Conservation (phyloP, 1,140 invertebrate genomes). For the Diploscapter pachys region DNA sequence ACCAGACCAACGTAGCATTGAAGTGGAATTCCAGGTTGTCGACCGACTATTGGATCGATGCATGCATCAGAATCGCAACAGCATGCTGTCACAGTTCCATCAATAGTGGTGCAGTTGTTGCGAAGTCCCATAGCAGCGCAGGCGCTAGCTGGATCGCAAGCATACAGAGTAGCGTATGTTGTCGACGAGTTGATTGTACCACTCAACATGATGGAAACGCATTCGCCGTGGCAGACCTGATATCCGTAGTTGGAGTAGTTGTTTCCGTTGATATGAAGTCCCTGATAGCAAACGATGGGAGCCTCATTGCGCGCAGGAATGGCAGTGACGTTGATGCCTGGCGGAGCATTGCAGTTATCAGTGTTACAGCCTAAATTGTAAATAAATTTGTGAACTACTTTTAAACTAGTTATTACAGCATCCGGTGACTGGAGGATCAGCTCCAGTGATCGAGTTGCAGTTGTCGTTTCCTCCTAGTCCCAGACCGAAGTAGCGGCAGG, state of each 20-base stretch:
- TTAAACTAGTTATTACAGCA: conserved; percentile 2
- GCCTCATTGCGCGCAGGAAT: conserved; percentile 19
- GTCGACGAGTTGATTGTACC: conserved; percentile 19
- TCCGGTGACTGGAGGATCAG: conserved; percentile 20
- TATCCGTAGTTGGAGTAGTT: conserved; percentile 15
- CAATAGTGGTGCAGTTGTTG: conserved; percentile 29
- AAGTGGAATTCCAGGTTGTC: conserved; percentile 23
- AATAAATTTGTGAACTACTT: too few species aligned
- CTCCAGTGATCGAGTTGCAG: conserved; percentile 19
- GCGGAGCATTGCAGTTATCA: conserved; percentile 22
- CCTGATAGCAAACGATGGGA: conserved; percentile 33
- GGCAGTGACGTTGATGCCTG: conserved; percentile 16
- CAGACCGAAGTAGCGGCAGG: conserved; percentile 25
- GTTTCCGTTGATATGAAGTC: conserved; percentile 29
- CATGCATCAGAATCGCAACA: conserved; percentile 35
- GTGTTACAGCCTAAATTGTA: conserved; percentile 5
- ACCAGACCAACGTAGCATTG: conserved; percentile 34
- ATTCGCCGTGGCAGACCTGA: conserved; percentile 26
- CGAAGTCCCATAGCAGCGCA: conserved; percentile 33
- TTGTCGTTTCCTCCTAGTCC: conserved; percentile 28
- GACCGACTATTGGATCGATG: conserved; percentile 26
- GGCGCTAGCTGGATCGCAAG: conserved; percentile 20
- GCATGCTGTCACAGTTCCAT: conserved; percentile 27
- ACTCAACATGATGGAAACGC: conserved; percentile 24
- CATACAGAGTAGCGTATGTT: conserved; percentile 27